These are phyloP conservation scores for Hecatera dysodea DNA, from an alignment of 2,888 invertebrate species.

Conservation along the genomic window DNA sequence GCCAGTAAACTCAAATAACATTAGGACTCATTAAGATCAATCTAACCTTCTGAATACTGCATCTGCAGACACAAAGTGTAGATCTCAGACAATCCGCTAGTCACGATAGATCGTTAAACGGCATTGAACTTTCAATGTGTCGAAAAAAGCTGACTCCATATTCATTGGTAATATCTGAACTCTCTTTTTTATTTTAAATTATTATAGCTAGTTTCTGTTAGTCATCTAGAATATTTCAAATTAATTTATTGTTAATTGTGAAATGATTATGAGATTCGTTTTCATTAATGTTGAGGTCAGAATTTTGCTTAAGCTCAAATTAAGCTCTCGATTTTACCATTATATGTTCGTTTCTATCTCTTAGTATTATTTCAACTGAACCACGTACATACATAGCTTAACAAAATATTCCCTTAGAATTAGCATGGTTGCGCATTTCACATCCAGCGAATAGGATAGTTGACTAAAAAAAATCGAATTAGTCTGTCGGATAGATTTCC, in stretches of 20 bases:
- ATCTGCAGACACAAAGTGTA: slow-evolving; percentile 31
- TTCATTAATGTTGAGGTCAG: neutral
- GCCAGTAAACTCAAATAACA: neutral
- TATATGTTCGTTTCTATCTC: neutral
- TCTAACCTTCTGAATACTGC: slow-evolving; percentile 31
- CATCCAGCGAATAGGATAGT: too few relatives aligned
- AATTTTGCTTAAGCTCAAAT: neutral
- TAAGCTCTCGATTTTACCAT: neutral
- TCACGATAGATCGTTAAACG: slow-evolving; percentile 69
- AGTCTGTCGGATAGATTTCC: too few relatives aligned
- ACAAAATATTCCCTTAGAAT: neutral
- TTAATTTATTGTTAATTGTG: neutral
- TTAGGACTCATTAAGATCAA: slow-evolving; percentile 43
- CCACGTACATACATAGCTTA: too few relatives aligned
- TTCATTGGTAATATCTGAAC: slow-evolving; percentile 45
- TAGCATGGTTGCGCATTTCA: neutral
- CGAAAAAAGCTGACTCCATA: slow-evolving; percentile 55
- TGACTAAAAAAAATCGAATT: too few relatives aligned
- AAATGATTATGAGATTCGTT: slow-evolving; percentile 20
- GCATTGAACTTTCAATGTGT: slow-evolving; percentile 75
- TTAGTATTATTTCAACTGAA: neutral
- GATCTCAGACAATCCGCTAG: slow-evolving; percentile 61
- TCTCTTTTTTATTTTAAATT: slow-evolving; percentile 47
- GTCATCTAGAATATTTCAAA: slow-evolving; percentile 10
- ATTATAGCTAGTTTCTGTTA: slow-evolving; percentile 17